A percentile compares a stretch with the other conserved stretches of the same genome.
phyloP scores from a whole-genome alignment of 2,888 invertebrate species.

The Phania funesta region DNA sequence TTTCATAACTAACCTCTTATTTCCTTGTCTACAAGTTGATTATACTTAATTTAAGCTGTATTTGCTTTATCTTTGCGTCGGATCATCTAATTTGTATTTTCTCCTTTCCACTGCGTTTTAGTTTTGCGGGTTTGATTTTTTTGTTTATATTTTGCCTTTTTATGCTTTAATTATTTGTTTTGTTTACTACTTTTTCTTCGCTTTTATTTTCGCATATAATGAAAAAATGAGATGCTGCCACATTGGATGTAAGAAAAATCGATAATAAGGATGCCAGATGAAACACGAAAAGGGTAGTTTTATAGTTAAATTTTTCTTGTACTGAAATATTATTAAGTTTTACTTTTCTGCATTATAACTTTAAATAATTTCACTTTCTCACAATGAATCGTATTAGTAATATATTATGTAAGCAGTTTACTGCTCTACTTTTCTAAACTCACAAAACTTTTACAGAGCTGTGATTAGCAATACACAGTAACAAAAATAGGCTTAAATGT shows the following conservation, averaged over 20 bases:
- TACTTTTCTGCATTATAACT: too few relatives aligned
- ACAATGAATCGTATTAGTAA: too few relatives aligned
- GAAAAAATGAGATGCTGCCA: not conserved
- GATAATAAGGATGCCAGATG: conserved; percentile 27
- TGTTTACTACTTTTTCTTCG: conserved; percentile 13
- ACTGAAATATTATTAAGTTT: too few relatives aligned
- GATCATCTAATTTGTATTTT: not conserved
- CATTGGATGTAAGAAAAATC: conserved; percentile 1
- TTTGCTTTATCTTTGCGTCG: conserved; percentile 36
- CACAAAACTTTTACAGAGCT: too few relatives aligned
- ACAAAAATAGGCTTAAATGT: too few relatives aligned
- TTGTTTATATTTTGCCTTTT: conserved; percentile 42
- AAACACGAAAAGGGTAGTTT: not conserved
- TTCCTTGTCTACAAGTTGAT: not conserved
- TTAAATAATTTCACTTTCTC: too few relatives aligned
- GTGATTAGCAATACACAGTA: too few relatives aligned
- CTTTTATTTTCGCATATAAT: not conserved
- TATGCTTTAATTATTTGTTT: conserved; percentile 23
- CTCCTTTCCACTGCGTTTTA: not conserved
- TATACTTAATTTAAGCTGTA: conserved; percentile 11
- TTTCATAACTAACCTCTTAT: conserved; percentile 21
- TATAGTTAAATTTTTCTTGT: not conserved
- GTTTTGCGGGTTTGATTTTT: not conserved
- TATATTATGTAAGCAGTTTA: too few relatives aligned
- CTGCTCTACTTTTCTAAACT: too few relatives aligned